phyloP scores from a whole-genome alignment of 1,140 invertebrate genomes.

The Drosophila ercepeae region DNA sequence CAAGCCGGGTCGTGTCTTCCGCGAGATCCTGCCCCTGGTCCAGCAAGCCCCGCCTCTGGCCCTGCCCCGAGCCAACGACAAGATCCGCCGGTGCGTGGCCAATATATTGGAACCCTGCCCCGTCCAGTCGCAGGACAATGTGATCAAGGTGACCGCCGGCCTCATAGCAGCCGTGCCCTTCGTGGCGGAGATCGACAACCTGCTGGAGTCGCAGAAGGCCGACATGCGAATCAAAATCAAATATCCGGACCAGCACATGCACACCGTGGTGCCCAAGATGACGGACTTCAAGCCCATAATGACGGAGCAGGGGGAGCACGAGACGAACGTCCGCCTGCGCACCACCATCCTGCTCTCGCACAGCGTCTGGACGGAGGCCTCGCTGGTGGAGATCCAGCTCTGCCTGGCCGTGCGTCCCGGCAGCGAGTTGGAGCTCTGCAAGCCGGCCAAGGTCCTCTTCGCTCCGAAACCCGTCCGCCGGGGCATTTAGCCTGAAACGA shows the following conservation, averaged over 20 bases:
- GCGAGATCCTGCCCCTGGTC: conserved; percentile 92
- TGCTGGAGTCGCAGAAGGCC: conserved; percentile 88
- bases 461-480: conserved; percentile 94
- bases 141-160: conserved; percentile 97
- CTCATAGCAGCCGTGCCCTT: conserved; percentile 93
- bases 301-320: conserved; percentile 78
- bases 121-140: conserved; percentile 89
- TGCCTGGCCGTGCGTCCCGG: conserved; percentile 89
- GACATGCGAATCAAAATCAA: conserved; percentile 92
- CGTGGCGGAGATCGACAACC: conserved; percentile 93
- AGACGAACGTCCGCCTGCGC: conserved; percentile 89
- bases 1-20: conserved; percentile 93
- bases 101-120: conserved; percentile 93
- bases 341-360: conserved; percentile 91
- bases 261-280: conserved; percentile 91
- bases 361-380: conserved; percentile 94
- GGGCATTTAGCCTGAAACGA: conserved; percentile 86
- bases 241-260: conserved; percentile 95
- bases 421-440: conserved; percentile 92
- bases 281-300: conserved; percentile 87
- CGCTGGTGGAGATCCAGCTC: conserved; percentile 93
- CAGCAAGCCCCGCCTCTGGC: conserved; percentile 86
- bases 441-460: conserved; percentile 95
- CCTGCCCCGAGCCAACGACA: conserved; percentile 87
- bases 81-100: conserved; percentile 91